Evolutionary conservation across 2,113 vertebrate species (phyloP), one percentile per base, ranked within the genome.

Genomic region (Lepidothrix coronata): DNA sequence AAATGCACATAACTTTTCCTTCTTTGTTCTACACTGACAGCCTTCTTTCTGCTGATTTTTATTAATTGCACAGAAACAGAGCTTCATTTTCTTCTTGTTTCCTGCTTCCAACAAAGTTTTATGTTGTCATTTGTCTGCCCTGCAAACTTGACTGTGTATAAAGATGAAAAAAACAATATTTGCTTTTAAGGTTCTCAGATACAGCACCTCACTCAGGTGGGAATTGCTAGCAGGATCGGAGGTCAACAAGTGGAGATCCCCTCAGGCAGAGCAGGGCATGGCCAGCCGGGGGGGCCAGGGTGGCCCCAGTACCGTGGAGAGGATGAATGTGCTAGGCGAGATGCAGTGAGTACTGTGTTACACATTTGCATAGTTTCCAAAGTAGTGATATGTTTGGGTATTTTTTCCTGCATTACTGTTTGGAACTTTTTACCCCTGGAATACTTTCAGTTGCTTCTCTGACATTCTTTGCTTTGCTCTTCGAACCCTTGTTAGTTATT

Each of bases 181-280:
- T 94, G 94, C 96, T 98, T 95, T 97, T 88, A 91, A 99, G 99
- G 99, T 81, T 98, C 98, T 97, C 99, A 99, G 97, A 98, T 99
- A 96, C 99, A 99, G 96, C 99, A 99, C 97, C 98, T 99, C 91
- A 98, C 98, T 35, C 99, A 99, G 98, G 98, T 99, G 97, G 99
- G 99, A 83, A 95, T 99, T 93, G 98, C 99, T 37, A 98, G 98
- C 89, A 98, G 98, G 89, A 97, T 99, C 59, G 98, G 98, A 72
- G 98, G 98, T 70, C 98, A 98, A 97, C 98, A 98, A 35, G 98
- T 98, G 94, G 98, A 98, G 73, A 92, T 98, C 72, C 95, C 97
- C 37, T 94, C 99, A 27, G 98, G 95, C 95, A 98, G 99, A 95
- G 97, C 98, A 25, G 95, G 98, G 95, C 98, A 97, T 41, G 95